phyloP scores from a whole-genome alignment of 2,113 vertebrate genomes.

The Phylloscopus trochilus region DNA sequence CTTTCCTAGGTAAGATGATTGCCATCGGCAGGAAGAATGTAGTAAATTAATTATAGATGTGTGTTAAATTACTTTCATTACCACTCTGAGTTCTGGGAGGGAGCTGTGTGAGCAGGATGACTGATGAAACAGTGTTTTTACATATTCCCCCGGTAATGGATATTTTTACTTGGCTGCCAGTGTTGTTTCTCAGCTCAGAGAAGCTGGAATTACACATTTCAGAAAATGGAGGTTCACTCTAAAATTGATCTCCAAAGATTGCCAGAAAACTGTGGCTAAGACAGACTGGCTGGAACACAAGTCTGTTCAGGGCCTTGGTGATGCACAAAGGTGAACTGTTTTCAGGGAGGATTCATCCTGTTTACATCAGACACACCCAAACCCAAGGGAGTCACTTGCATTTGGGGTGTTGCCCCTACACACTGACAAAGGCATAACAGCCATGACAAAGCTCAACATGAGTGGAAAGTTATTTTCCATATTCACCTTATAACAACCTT shows the following conservation, averaged over 20 bases:
- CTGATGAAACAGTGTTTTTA: constrained; percentile 73
- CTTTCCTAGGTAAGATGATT: constrained; percentile 70
- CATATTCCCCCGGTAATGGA: constrained; percentile 62
- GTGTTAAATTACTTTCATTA: constrained; percentile 97
- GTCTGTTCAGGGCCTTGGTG: neutral
- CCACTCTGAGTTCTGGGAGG: constrained; percentile 73
- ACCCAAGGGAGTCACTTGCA: neutral
- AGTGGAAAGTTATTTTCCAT: constrained; percentile 43
- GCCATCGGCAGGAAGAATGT: constrained; percentile 74
- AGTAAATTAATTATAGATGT: constrained; percentile 95
- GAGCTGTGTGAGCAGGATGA: constrained; percentile 75
- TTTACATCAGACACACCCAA: neutral
- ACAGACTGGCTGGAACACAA: neutral
- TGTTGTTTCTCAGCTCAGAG: constrained; percentile 27
- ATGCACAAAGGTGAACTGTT: neutral
- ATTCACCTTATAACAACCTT: constrained; percentile 66
- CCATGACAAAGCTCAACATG: neutral
- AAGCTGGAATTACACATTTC: constrained; percentile 21
- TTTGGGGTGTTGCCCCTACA: neutral
- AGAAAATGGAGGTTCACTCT: constrained; percentile 8
- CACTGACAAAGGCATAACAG: neutral
- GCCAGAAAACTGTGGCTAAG: neutral
- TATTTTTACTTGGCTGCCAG: constrained; percentile 24
- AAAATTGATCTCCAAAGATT: neutral
- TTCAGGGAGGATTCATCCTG: neutral